Evolutionary conservation across 2,888 invertebrate genomes (phyloP).

Genomic region (Napeogenes inachia): DNA sequence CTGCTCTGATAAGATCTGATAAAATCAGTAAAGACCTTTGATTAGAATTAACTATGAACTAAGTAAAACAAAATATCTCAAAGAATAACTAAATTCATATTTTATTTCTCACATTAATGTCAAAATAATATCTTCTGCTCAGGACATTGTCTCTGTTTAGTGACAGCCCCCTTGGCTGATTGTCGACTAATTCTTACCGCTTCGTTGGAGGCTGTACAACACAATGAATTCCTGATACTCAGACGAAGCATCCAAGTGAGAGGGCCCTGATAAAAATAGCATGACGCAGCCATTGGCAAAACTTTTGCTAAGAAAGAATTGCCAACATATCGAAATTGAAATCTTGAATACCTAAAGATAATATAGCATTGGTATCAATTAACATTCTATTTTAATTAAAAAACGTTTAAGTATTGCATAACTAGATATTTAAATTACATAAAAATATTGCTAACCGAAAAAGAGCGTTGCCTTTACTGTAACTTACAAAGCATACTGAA

Average conservation of each 20-base stretch:
- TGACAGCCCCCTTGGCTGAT: constrained; percentile 40
- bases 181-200: constrained; percentile 68
- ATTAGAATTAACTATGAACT: no score
- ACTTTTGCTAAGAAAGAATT: constrained; percentile 65
- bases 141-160: constrained; percentile 33
- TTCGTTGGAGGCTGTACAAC: constrained; percentile 65
- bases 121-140: constrained; percentile 25
- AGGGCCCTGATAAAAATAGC: constrained; percentile 69
- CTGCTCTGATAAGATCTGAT: no score
- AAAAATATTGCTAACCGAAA: no score
- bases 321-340: constrained; percentile 5
- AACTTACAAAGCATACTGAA: no score
- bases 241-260: constrained; percentile 63
- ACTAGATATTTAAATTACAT: no score
- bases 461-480: no score
- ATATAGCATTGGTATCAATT: not conserved
- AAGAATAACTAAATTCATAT: constrained; percentile 8
- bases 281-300: constrained; percentile 61
- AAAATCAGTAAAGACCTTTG: no score
- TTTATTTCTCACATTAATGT: constrained; percentile 20
- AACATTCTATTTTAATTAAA: not conserved
- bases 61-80: no score
- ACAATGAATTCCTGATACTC: constrained; percentile 73
- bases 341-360: not conserved
- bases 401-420: no score